Evolutionary conservation across 2,888 invertebrate genomes (phyloP), one percentile per base, ranked within the genome.

Genomic region (Ochlodes sylvanus): DNA sequence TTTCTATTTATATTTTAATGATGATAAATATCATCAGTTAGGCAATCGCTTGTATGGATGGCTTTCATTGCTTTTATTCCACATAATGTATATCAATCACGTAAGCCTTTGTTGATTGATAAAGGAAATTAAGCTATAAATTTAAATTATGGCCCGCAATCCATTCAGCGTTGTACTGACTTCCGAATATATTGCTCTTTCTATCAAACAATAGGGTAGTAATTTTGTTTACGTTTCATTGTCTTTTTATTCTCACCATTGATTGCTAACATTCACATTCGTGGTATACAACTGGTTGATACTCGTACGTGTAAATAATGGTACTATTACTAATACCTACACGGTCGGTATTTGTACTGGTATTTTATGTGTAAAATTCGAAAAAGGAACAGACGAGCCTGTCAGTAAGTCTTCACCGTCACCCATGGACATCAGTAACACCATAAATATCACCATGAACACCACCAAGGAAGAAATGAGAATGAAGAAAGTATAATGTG

Each of bases 221-320:
- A 60, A 61, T 61, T 67, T 67, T 60, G 61, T 67, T 67, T 67
- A 67, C 61, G 61, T 54, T 60, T 61, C 66, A 67, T 67, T 67
- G 66, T 67, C 54, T 67, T 67, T 61, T 61, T 67, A 60, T 66
- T 67, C 66, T 55, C 66, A 67, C 60, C 58, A 38, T 55, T 55
- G 55, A 67, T 60, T 41, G 38, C 7, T 52, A 27, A 58, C 50
- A 17, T 41, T 32, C 63, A 38, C 52, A 34, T 15, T n/a, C 17
- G 2, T 9, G n/a, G 27, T 44, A 32, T 21, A 32, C n/a, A 44
- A 21, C 12, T 41, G 42, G n/a, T 58, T 21, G 9, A 42, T 12
- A 27, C 27, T 38, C 4, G 19, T 42, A 38, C 10, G 38, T 38
- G 12, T 12, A 38, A 12, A 38, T 9, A 12, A 3, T 38, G 10